Evolutionary conservation across 2,113 vertebrate genomes (phyloP).

Genomic region (Syngnathus floridae): DNA sequence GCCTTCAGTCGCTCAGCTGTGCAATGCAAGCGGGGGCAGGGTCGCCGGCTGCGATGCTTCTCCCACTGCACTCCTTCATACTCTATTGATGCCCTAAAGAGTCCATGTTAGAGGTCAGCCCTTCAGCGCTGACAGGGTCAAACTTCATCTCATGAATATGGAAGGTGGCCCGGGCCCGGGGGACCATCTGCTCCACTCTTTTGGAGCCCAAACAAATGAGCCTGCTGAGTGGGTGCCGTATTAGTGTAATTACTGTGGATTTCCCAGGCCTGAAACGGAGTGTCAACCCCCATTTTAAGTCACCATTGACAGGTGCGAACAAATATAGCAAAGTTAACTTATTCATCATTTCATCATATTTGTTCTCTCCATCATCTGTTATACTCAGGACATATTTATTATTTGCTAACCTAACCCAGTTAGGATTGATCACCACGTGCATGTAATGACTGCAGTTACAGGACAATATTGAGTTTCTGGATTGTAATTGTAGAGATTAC

Average conservation of each 20-base stretch:
- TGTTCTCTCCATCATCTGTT: background rate
- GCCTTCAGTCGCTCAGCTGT: constrained; percentile 39
- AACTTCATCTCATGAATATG: constrained; percentile 66
- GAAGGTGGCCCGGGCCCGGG: constrained; percentile 27
- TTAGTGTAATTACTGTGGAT: constrained; percentile 48
- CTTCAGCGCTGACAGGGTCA: constrained; percentile 54
- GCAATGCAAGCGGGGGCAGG: constrained; percentile 36
- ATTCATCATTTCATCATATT: background rate
- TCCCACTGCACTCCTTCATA: constrained; percentile 33
- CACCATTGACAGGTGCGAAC: constrained; percentile 18
- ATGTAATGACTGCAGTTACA: background rate
- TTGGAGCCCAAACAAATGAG: constrained; percentile 54
- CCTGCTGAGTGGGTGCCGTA: constrained; percentile 37
- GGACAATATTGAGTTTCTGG: background rate
- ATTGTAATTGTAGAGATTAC: constrained; percentile 3
- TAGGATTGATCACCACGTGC: background rate
- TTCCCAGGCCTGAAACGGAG: constrained; percentile 43
- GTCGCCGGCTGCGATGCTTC: constrained; percentile 24
- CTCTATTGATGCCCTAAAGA: constrained; percentile 57
- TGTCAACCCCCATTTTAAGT: background rate
- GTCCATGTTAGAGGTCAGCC: constrained; percentile 59
- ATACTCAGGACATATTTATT: background rate
- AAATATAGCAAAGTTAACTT: background rate
- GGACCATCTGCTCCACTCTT: constrained; percentile 63
- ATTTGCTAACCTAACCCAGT: background rate